Evolutionary conservation across 2,888 invertebrate genomes (phyloP), one percentile per base, ranked within the genome.

Genomic region (Leucophenga montana): DNA sequence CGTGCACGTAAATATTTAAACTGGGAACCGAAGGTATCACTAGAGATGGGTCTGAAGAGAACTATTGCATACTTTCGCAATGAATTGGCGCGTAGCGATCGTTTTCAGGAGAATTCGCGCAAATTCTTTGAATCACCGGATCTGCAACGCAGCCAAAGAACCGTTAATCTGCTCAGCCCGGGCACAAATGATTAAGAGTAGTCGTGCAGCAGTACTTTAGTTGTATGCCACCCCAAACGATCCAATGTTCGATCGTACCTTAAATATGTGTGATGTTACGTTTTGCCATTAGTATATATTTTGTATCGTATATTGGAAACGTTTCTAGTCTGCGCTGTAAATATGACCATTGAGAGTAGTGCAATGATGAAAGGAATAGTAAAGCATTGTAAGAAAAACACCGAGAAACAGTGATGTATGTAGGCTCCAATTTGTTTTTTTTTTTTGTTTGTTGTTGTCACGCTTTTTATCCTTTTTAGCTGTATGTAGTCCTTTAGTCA

Each of bases 11-110:
- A 92, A 71, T 92, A 94, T 83, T 90, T 99, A 14, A 92, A 94
- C 73, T 99, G 99, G 99, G 92, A 94, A 84, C 99, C 99, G 9
- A 95, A 95, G 92, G 92, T 95, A 14, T 91, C 94, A 2, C 90
- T 99, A 79, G 92, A 94, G 88, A 92, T 93, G 70, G 99, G 99
- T 31, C 91, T 99, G 14, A 92, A 94, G 81, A 94, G 94, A 89
- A 99, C 99, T 39, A 96, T 99, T 71, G 93, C 95, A 72, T 99
- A 98, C 89, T 99, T 99, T 89, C 93, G 93, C 74, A 94, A 95
- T 85, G 99, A 99, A 90, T 90, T 99, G 71, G 91, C 91, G 77
- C 89, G 92, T 74, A 88, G 87, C 33, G 85, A 88, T 79, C 88
- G 84, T 33, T 88, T 85, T 73, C 85, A 87, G 67, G 87, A 87